phyloP scores from a whole-genome alignment of 1,140 invertebrate species.

The Conus betulinus region DNA sequence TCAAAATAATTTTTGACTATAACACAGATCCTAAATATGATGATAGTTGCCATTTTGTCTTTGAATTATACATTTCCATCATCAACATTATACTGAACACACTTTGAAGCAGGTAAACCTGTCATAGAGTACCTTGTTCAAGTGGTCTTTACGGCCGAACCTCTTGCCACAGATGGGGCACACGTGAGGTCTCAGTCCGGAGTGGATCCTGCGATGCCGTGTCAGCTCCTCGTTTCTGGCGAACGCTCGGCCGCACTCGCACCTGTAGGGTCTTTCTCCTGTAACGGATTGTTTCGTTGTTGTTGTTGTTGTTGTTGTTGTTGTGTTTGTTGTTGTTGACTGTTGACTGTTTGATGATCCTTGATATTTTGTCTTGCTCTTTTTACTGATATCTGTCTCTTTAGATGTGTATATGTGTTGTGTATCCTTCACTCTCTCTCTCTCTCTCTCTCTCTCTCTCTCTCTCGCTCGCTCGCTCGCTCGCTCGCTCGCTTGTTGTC shows the following conservation, averaged over 20 bases:
- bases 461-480: background rate
- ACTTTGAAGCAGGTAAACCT: background rate
- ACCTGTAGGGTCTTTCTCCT: conserved; percentile 91
- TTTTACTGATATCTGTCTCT: background rate
- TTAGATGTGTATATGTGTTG: background rate
- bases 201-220: conserved; percentile 91
- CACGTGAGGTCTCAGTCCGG: conserved; percentile 79
- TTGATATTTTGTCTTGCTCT: too few species aligned
- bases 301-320: too few species aligned
- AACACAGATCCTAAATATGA: too few species aligned
- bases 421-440: background rate
- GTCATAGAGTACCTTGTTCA: conserved; percentile 64
- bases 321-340: too few species aligned
- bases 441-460: background rate
- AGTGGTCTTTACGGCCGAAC: conserved; percentile 89
- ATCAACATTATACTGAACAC: too few species aligned
- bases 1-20: too few species aligned
- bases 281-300: conserved; percentile 50
- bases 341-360: too few species aligned
- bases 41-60: too few species aligned
- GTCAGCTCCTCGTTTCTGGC: conserved; percentile 95
- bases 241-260: conserved; percentile 93
- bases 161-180: conserved; percentile 89
- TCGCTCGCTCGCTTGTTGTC: too few species aligned
- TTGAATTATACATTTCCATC: too few species aligned